Conservation (phyloP, 2,113 vertebrate species). For the Halichoeres trimaculatus region DNA sequence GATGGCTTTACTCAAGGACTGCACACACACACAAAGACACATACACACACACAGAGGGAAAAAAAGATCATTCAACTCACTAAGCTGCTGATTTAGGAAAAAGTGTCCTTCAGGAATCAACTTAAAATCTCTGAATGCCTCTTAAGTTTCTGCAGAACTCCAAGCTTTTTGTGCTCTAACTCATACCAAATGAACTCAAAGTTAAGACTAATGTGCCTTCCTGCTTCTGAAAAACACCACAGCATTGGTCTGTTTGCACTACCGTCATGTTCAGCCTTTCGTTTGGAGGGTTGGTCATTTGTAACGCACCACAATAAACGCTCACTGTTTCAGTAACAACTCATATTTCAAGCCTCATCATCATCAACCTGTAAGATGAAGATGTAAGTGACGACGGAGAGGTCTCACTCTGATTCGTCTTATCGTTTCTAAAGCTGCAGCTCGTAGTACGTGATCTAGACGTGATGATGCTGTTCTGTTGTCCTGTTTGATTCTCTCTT, state of each 20-base stretch:
- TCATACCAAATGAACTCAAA: conserved; percentile 48
- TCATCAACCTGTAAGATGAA: conserved; percentile 39
- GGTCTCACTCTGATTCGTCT: conserved; percentile 31
- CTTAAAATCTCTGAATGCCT: conserved; percentile 54
- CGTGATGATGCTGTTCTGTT: conserved; percentile 52
- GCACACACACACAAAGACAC: conserved; percentile 17
- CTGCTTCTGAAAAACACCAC: conserved; percentile 57
- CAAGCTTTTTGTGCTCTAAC: conserved; percentile 51
- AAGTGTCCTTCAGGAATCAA: conserved; percentile 73
- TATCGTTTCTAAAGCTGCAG: conserved; percentile 58
- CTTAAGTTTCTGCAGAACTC: conserved; percentile 45
- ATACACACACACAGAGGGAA: conserved; percentile 10
- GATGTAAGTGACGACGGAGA: conserved; percentile 35
- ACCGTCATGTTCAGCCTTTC: conserved; percentile 50
- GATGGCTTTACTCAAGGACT: conserved; percentile 64
- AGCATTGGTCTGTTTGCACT: conserved; percentile 76
- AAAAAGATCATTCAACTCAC: conserved; percentile 41
- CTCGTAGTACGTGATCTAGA: conserved; percentile 57
- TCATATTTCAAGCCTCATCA: conserved; percentile 61
- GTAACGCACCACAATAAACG: conserved; percentile 52
- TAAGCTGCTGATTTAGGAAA: conserved; percentile 68
- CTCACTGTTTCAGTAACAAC: conserved; percentile 49
- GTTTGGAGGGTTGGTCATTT: conserved; percentile 37
- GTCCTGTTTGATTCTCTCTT: conserved; percentile 62
- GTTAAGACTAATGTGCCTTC: conserved; percentile 78